These are phyloP conservation scores for Caenorhabditis brenneri DNA, from an alignment of 1,140 invertebrate genomes.

Conservation along the genomic window DNA sequence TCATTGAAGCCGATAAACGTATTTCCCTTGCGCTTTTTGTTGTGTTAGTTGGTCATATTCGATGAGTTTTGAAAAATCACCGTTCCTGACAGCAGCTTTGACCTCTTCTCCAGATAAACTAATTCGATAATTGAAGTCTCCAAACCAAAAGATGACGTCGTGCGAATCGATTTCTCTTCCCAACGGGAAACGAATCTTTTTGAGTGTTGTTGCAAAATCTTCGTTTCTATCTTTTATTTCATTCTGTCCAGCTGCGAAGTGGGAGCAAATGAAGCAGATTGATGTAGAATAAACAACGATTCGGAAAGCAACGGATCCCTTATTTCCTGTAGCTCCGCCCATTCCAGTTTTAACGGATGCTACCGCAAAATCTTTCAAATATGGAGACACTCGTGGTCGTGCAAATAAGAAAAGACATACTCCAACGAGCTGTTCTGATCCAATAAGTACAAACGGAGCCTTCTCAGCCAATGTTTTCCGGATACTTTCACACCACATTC, in stretches of 20 bases:
- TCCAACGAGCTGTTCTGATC: constrained; percentile 94
- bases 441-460: constrained; percentile 86
- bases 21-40: constrained; percentile 72
- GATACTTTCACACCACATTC: constrained; percentile 91
- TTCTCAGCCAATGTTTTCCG: constrained; percentile 78
- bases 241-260: constrained; percentile 96
- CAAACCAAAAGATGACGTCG: constrained; percentile 99
- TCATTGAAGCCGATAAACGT: no score
- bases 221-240: constrained; percentile 92
- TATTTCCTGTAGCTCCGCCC: constrained; percentile 81
- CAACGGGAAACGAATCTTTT: constrained; percentile 91
- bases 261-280: constrained; percentile 95
- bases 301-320: constrained; percentile 90
- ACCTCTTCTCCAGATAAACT: constrained; percentile 76
- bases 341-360: constrained; percentile 96
- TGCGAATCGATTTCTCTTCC: constrained; percentile 87
- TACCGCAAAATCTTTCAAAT: constrained; percentile 75
- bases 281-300: constrained; percentile 89
- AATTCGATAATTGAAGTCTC: constrained; percentile 91
- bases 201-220: constrained; percentile 91
- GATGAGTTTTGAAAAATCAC: constrained; percentile 81
- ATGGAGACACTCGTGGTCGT: constrained; percentile 83
- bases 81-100: constrained; percentile 81
- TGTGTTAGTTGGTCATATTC: constrained; percentile 86
- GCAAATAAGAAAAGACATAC: constrained; percentile 96